Conservation (phyloP, 35 echinoderm and acorn worm species). For the Lytechinus pictus region DNA sequence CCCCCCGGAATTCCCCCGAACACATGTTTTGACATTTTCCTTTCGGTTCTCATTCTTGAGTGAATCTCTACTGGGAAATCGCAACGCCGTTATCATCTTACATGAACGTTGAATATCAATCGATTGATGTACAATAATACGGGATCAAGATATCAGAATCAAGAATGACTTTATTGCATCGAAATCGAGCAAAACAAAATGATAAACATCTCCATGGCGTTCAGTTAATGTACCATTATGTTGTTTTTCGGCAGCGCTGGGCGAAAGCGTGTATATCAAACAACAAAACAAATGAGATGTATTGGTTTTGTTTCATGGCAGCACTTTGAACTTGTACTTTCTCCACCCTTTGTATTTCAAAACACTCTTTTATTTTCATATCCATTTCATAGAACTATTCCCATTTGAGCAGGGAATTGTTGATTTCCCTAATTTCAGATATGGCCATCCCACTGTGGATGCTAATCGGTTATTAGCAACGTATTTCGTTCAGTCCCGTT, state of each 20-base stretch:
- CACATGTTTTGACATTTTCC: background rate
- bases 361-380: no score
- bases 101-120: background rate
- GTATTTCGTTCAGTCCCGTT: no score
- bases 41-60: background rate
- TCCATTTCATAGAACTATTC: no score
- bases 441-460: no score
- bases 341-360: background rate
- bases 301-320: background rate
- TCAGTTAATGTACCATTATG: background rate
- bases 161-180: background rate
- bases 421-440: no score
- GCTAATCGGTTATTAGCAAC: no score
- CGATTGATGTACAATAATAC: background rate
- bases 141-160: background rate
- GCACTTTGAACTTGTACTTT: background rate
- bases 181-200: background rate
- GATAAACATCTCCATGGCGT: background rate
- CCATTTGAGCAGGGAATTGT: no score
- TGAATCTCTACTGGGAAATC: background rate
- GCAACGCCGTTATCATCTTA: background rate
- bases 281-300: background rate
- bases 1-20: background rate
- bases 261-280: background rate
- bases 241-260: background rate